A percentile compares a stretch with the other conserved stretches of the same genome.
Evolutionary conservation across 1,140 invertebrate species (phyloP).

Genomic region (Drosophila kohkoa): DNA sequence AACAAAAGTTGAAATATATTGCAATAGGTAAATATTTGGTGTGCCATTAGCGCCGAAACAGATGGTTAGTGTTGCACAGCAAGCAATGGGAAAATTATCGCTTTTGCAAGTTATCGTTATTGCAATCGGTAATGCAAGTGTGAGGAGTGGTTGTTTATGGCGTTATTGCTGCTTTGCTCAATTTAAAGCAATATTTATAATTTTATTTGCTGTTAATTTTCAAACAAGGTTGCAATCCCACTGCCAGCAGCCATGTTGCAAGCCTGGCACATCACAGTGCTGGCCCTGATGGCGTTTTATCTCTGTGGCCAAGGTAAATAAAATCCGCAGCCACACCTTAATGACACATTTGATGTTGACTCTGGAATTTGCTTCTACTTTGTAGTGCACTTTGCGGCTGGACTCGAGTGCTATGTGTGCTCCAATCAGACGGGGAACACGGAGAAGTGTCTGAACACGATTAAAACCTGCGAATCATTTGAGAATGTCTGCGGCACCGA

Average conservation of each 20-base stretch:
- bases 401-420: slow-evolving; percentile 98
- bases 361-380: neutral
- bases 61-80: slow-evolving; percentile 16
- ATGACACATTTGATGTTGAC: neutral
- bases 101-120: slow-evolving; percentile 17
- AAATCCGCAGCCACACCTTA: slow-evolving; percentile 58
- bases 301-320: slow-evolving; percentile 63
- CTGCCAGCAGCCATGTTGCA: slow-evolving; percentile 32
- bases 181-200: slow-evolving; percentile 34
- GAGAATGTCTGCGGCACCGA: slow-evolving; percentile 95
- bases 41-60: too few species aligned
- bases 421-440: slow-evolving; percentile 95
- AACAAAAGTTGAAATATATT: too few species aligned
- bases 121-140: slow-evolving; percentile 17
- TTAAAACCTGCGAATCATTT: slow-evolving; percentile 94
- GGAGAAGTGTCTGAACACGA: slow-evolving; percentile 97
- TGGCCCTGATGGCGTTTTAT: slow-evolving; percentile 60
- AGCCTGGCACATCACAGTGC: slow-evolving; percentile 60
- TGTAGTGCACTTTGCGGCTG: slow-evolving; percentile 86
- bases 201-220: slow-evolving; percentile 13
- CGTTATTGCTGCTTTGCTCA: slow-evolving; percentile 40
- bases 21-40: too few species aligned
- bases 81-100: slow-evolving; percentile 4
- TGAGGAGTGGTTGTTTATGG: slow-evolving; percentile 68
- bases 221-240: neutral